Percentiles rank a stretch among this genome's conserved stretches.
Evolutionary conservation across 2,113 vertebrate species (phyloP).

Genomic region (Anthoscopus minutus): DNA sequence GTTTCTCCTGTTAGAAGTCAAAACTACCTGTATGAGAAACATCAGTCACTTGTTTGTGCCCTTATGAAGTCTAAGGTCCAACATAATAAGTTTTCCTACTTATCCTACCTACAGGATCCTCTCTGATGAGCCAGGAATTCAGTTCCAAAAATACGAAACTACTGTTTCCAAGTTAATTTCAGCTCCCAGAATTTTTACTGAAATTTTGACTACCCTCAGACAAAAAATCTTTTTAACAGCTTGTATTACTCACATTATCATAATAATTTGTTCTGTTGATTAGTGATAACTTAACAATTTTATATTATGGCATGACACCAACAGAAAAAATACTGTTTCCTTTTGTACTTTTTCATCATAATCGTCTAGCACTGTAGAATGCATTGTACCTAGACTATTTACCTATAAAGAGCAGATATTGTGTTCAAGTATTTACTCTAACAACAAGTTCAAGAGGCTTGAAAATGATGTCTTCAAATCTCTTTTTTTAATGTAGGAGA

Average conservation of each 20-base stretch:
- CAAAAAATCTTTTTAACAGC: not conserved
- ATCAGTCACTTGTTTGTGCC: not conserved
- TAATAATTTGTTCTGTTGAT: not conserved
- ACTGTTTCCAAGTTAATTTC: not conserved
- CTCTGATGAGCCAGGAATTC: not conserved
- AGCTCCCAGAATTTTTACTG: not conserved
- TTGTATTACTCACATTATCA: not conserved
- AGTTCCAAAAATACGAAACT: not conserved
- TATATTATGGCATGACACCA: not conserved
- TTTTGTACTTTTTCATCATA: not conserved
- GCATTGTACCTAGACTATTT: not conserved
- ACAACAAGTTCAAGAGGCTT: not conserved
- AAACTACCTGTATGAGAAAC: not conserved
- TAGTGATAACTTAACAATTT: not conserved
- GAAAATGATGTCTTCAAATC: not conserved
- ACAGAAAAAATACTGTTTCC: not conserved
- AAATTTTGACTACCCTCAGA: not conserved
- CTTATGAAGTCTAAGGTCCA: not conserved
- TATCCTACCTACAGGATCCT: not conserved
- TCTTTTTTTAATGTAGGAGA: not conserved
- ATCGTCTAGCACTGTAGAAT: not conserved
- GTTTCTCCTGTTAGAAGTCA: not conserved
- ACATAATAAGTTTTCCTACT: not conserved
- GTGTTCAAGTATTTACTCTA: not conserved
- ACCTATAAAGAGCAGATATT: not conserved